Conservation (phyloP, 2,113 vertebrate genomes). For the human (Homo sapiens) region GRCh38 chr1:107089001-107089500, state of each 20-base stretch:
- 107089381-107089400: neutral
- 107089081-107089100: too few species aligned
- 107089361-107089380: neutral
- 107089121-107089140: too few species aligned
- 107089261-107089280: neutral
- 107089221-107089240: neutral
- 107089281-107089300: neutral
- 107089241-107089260: neutral
- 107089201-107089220: too few species aligned
- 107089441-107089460: fast-evolving
- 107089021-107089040: too few species aligned
- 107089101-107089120: too few species aligned
- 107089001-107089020: too few species aligned
- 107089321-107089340: too few species aligned
- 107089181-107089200: too few species aligned
- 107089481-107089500: neutral
- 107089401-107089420: neutral
- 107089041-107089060: too few species aligned
- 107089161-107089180: too few species aligned
- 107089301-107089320: neutral
- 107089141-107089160: too few species aligned
- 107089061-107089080: too few species aligned
- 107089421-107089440: neutral
- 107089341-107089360: neutral
- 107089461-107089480: neutral